These are phyloP conservation scores for Laspeyria flexula DNA, from an alignment of 2,888 invertebrate species.

Conservation along the genomic window DNA sequence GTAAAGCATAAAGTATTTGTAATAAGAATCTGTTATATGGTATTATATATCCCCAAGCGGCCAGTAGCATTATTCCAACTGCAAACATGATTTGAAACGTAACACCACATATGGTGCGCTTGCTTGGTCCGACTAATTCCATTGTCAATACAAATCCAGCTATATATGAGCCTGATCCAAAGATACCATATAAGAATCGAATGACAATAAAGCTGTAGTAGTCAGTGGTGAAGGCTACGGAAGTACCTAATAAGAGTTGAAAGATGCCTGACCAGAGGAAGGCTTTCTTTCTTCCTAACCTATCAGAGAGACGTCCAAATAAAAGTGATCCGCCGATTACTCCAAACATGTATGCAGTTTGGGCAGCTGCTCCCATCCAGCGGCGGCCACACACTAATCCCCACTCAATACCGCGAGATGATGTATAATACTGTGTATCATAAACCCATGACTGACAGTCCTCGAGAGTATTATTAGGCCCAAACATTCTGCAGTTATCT, in stretches of 20 bases:
- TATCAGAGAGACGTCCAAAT: conserved; percentile 92
- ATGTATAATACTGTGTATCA: conserved; percentile 89
- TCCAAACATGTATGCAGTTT: conserved; percentile 93
- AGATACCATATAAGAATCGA: conserved; percentile 91
- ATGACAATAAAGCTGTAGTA: conserved; percentile 89
- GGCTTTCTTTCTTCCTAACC: conserved; percentile 91
- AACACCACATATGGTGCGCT: conserved; percentile 92
- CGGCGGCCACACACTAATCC: conserved; percentile 91
- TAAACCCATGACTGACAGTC: conserved; percentile 88
- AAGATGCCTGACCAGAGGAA: conserved; percentile 91
- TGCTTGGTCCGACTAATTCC: conserved; percentile 93
- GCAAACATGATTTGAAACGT: conserved; percentile 93
- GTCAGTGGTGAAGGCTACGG: conserved; percentile 91
- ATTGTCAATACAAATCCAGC: conserved; percentile 90
- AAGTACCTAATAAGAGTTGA: conserved; percentile 89
- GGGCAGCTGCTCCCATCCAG: conserved; percentile 94
- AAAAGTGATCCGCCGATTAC: conserved; percentile 92
- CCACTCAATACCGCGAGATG: conserved; percentile 93
- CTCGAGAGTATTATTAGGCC: conserved; percentile 65
- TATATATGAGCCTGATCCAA: conserved; percentile 92
- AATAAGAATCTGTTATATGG: conserved; percentile 89
- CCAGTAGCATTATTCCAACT: conserved; percentile 92
- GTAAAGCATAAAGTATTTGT: conserved; percentile 92
- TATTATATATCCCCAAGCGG: conserved; percentile 93
- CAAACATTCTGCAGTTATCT: conserved; percentile 88